Conservation (phyloP, 2,888 invertebrate genomes). For the Chrysina gloriosa region DNA sequence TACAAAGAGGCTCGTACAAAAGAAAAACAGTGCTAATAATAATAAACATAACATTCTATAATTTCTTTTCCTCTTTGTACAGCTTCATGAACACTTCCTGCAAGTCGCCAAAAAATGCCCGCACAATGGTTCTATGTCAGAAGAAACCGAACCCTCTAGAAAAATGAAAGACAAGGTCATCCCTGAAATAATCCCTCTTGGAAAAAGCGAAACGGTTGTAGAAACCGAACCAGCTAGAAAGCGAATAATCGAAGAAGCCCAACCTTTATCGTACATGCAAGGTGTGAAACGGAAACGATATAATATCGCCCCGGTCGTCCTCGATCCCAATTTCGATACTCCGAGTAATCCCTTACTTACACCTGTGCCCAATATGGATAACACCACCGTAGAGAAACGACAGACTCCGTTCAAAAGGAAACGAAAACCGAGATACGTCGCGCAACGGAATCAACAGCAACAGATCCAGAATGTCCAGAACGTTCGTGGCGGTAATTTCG, state of each 20-base stretch:
- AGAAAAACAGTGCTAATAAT: neutral
- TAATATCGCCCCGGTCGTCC: neutral
- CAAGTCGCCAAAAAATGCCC: conserved; percentile 50
- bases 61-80: conserved; percentile 38
- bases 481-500: too few relatives aligned
- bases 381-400: conserved; percentile 40
- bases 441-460: neutral
- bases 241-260: conserved; percentile 53
- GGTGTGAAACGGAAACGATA: neutral
- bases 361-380: conserved; percentile 42
- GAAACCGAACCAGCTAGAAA: conserved; percentile 44
- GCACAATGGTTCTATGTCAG: conserved; percentile 4
- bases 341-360: conserved; percentile 46
- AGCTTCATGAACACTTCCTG: conserved; percentile 59
- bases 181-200: neutral
- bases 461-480: neutral
- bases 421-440: conserved; percentile 14
- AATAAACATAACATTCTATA: neutral
- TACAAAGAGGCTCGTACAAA: too few relatives aligned
- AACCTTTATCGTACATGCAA: conserved; percentile 25
- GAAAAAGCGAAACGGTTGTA: neutral
- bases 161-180: neutral
- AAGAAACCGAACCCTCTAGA: neutral
- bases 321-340: conserved; percentile 18
- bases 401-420: conserved; percentile 51